Conservation (phyloP, 2,888 invertebrate genomes). For the Abrostola triplasia region DNA sequence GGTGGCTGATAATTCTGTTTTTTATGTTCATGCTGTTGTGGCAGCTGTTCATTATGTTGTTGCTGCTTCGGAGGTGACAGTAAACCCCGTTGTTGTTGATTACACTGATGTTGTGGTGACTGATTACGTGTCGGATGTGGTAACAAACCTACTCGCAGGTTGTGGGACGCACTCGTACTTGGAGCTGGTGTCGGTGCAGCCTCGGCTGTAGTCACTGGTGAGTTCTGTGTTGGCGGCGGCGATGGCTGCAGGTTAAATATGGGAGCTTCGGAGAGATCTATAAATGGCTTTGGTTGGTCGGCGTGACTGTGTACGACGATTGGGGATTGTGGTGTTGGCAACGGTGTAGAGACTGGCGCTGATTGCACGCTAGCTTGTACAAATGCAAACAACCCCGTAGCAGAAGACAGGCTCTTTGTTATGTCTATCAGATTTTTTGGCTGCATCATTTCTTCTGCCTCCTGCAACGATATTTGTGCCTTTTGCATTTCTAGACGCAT, state of each 20-base stretch:
- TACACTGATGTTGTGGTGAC: slow-evolving; percentile 14
- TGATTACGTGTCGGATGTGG: slow-evolving; percentile 12
- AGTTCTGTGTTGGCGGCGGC: slow-evolving; percentile 27
- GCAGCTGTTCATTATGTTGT: slow-evolving; percentile 2
- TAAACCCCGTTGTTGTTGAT: slow-evolving; percentile 14
- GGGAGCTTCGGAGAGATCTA: slow-evolving; percentile 68
- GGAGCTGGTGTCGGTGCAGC: slow-evolving; percentile 11
- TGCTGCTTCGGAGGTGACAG: slow-evolving; percentile 9
- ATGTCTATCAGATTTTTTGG: slow-evolving; percentile 47
- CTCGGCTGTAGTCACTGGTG: slow-evolving; percentile 1
- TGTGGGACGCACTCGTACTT: slow-evolving; percentile 13
- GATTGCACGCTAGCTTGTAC: slow-evolving; percentile 80
- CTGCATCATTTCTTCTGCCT: slow-evolving; percentile 44
- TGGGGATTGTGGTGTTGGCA: slow-evolving; percentile 44
- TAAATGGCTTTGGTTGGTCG: slow-evolving; percentile 77
- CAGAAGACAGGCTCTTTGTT: slow-evolving; percentile 70
- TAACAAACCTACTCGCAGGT: slow-evolving; percentile 23
- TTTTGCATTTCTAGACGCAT: slow-evolving; percentile 89
- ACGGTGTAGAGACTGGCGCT: slow-evolving; percentile 49
- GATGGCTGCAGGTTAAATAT: slow-evolving; percentile 13
- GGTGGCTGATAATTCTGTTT: slow-evolving; percentile 10
- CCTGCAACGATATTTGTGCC: slow-evolving; percentile 81
- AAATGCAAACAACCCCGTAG: slow-evolving; percentile 76
- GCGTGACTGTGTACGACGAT: slow-evolving; percentile 68
- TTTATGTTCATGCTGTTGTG: background rate